Conservation (phyloP, 2,797 vertebrate genomes). For the Lithobates sylvaticus region DNA sequence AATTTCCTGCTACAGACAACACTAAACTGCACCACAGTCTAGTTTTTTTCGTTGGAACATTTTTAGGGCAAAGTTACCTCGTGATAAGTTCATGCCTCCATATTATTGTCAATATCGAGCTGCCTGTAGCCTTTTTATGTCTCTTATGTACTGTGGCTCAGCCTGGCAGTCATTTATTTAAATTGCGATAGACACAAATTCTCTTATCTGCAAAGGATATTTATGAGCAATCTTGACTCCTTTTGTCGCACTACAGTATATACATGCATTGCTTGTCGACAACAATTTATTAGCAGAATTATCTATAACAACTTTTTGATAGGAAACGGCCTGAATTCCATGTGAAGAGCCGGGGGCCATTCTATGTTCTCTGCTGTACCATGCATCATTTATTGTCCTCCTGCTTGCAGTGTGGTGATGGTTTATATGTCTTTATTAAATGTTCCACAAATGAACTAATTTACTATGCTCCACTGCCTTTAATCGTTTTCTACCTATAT, state of each 20-base stretch:
- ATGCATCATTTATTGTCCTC: conserved; percentile 6
- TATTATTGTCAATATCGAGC: too few relatives aligned
- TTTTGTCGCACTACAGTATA: neutral
- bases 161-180: neutral
- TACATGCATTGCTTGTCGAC: neutral
- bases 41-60: too few relatives aligned
- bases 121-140: too few relatives aligned
- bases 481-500: conserved; percentile 8
- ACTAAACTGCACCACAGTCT: too few relatives aligned
- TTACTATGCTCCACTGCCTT: conserved; percentile 23
- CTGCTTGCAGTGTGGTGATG: conserved; percentile 20
- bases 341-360: neutral
- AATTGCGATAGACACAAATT: neutral
- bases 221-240: neutral
- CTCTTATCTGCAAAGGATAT: neutral
- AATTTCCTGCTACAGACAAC: too few relatives aligned
- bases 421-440: conserved; percentile 14
- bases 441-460: neutral
- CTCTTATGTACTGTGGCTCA: neutral
- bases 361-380: neutral
- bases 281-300: neutral
- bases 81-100: too few relatives aligned
- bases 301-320: neutral
- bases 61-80: too few relatives aligned
- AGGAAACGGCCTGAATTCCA: neutral